Base-by-base conservation (phyloP, 2,888 invertebrate genomes). In the Masnerella sp. region DNA sequence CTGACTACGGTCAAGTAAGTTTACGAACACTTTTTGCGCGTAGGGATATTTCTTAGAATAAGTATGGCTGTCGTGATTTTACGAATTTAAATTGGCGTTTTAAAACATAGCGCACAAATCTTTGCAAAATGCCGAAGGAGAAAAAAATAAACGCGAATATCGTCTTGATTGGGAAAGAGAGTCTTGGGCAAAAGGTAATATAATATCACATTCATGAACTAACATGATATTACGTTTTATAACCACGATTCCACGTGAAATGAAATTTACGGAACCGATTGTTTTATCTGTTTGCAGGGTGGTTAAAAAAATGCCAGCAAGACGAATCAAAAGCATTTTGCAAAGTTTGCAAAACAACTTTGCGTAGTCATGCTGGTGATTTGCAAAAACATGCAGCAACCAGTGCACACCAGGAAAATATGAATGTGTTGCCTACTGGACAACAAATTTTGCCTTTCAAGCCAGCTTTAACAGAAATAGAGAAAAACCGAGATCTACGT, bases 401-500 rank as follows among this genome's bases (percentile, higher is more conserved):
- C 5, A 36, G n/a, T 12, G 12, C 15, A 4, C 61, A 47, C 11
- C 11, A 42, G 11, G 17, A 25, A 15, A 51, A 51, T 15, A 36
- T 20, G 51, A 20, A 9, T 20, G 14, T 14, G 1, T 36, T 36
- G 51, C 34, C 51, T n/a, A 3, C 5, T 15, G 15, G 11, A 2
- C 36, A 52, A 38, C 0, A 52, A 32, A 20, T 14, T 2, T 14
- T 52, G 12, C 52, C 36, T 1, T 52, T 61, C 12, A 22, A 36
- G 15, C 22, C 47, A 11, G 0, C 36, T 15, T 0, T 36, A 1
- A 20, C 47, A 8, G 11, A 47, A 1, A 2, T 12, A 5, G 42
- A 62, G n/a, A 62, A 52, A 40, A 22, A 38, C 7, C 51, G 12
- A 15, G 74, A 74, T 30, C 12, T 74, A n/a, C 32, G 36, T 42